Evolutionary conservation across 2,888 invertebrate species (phyloP), one percentile per base, ranked within the genome.

Genomic region (Latheticus oryzae): DNA sequence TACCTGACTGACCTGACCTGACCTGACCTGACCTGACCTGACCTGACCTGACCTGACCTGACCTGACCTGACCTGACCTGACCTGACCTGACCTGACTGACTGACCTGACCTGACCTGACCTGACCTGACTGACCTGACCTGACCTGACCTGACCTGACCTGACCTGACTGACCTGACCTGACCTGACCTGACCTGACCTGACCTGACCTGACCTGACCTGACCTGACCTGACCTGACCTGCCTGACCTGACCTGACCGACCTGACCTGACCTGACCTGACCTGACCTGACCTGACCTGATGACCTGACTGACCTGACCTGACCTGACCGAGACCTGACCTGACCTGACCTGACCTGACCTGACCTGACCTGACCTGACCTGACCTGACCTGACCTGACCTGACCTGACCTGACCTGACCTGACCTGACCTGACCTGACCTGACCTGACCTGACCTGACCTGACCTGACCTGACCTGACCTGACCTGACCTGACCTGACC

Each of bases 381-480:
- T 50, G 19, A 58, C 52, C 58, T 50, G 21, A 58, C 52, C 58
- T 50, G 24, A 58, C 52, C 58, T 50, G 15, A 58, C 52, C 58
- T 42, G 24, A 58, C 52, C 58, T 50, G 21, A 58, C 52, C 58
- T 50, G 19, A 58, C 52, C 58, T 50, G 21, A 58, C 52, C 58
- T 50, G 17, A 58, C 52, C 58, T 50, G 15, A 58, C 52, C 52
- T 50, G 26, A 58, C 52, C 58, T 51, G 26, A 58, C 45, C 53
- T 51, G 24, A 58, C 52, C 53, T 28, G 19, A 53, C 24, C 53
- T 38, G 21, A 40, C 38, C 51, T 50, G 12, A 57, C 50, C 57
- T 47, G 24, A 57, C 50, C 57, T 47, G 15, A 57, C 50, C 57
- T 37, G 21, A 52, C 51, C 51, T 38, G 17, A 57, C 57, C 43